Evolutionary conservation across 2,113 vertebrate genomes (phyloP), one percentile per base, ranked within the genome.

Genomic region (Phycodurus eques): DNA sequence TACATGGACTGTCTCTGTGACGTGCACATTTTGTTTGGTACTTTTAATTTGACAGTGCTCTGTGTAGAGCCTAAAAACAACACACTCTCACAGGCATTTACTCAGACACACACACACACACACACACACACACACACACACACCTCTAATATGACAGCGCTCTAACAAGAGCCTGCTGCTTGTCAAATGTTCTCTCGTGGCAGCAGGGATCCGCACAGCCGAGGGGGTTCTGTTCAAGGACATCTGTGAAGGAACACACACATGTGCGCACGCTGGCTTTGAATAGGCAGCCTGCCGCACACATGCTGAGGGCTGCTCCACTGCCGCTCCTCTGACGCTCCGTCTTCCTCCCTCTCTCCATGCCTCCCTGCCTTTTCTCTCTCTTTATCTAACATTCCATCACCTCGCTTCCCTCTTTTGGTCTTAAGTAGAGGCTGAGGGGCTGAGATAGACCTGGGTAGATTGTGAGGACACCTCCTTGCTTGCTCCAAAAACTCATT

Each of bases 131-230:
- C 72, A 64, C 69, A 67, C 81, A 80, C 80, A 77, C 77, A 81
- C 88, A 89, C 85, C 84, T 92, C 89, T 93, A 93, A 93, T 94
- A 93, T 93, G 92, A 92, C 92, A 91, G 90, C 81, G 88, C 91
- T 92, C 91, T 92, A 92, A 93, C 89, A 91, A 91, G 92, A 89
- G 89, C 91, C 85, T 79, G 88, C 87, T 89, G 91, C 92, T 92
- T 92, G 92, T 92, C 92, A 94, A 91, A 91, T 88, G 87, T 91
- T 89, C 87, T 86, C 86, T 85, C 80, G 85, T 85, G 90, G 88
- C 89, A 89, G 88, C 88, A 86, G 83, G 90, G 88, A 90, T 91
- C 87, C 76, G 76, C 91, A 84, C 88, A 92, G 90, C 87, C 61
- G 87, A 91, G 90, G 92, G 88, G 90, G 86, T 89, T 89, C 87